A percentile compares a stretch with the other conserved stretches of the same genome.
Conservation (phyloP, 2,113 vertebrate genomes). For the Hippopotamus amphibius region DNA sequence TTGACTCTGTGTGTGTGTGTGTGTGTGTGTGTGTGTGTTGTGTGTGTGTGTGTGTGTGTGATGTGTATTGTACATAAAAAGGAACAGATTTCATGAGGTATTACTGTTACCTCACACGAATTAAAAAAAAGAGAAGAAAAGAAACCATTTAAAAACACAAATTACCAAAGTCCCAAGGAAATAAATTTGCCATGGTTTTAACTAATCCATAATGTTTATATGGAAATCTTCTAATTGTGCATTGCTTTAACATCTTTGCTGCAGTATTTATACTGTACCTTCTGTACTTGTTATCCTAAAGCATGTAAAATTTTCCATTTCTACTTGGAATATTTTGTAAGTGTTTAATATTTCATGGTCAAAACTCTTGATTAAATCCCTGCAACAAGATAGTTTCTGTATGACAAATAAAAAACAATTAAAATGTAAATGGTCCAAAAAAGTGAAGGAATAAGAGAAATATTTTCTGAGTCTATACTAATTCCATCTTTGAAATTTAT, state of each 20-base stretch:
- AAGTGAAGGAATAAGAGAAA: background rate
- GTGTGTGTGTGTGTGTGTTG: background rate
- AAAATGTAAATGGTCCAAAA: background rate
- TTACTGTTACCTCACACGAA: conserved; percentile 32
- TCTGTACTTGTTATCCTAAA: background rate
- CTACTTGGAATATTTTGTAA: background rate
- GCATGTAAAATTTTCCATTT: background rate
- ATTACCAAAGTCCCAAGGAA: background rate
- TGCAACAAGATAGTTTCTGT: background rate
- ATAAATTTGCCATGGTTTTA: background rate
- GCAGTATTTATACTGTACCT: background rate
- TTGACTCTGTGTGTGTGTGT: conserved; percentile 79
- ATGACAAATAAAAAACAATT: background rate
- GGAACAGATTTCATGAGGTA: conserved; percentile 56
- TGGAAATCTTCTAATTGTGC: conserved; percentile 43
- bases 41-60: background rate
- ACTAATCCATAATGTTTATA: background rate
- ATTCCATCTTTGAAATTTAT: background rate
- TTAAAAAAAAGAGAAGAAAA: background rate
- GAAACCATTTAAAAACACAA: background rate
- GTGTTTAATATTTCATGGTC: background rate
- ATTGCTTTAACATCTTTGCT: conserved; percentile 63
- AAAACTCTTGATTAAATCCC: background rate
- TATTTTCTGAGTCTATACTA: conserved; percentile 7
- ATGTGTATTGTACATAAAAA: background rate